These are phyloP conservation scores for Dicyrtoma fusca DNA, from an alignment of 2,888 invertebrate species.

Conservation along the genomic window DNA sequence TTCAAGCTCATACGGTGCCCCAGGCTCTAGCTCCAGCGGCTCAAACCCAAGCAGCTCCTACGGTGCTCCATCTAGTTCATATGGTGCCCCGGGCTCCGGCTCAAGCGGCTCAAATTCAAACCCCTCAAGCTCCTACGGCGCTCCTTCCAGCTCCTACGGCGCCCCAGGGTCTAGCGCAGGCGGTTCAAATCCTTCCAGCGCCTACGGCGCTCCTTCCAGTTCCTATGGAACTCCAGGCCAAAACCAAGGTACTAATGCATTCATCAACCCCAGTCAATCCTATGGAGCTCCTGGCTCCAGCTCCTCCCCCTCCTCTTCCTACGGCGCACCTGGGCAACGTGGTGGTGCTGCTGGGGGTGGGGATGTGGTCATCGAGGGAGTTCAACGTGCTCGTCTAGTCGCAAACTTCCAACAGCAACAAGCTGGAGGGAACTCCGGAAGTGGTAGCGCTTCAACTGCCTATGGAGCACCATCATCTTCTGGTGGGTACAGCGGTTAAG, in stretches of 20 bases:
- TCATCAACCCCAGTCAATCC: conserved; percentile 25
- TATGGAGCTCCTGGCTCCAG: conserved; percentile 57
- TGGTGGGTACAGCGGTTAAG: conserved; percentile 36
- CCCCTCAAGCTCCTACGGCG: conserved; percentile 65
- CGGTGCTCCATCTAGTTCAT: conserved; percentile 71
- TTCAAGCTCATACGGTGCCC: conserved; percentile 70
- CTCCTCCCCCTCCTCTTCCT: neutral
- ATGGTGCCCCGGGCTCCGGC: conserved; percentile 65
- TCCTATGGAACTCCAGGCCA: conserved; percentile 16
- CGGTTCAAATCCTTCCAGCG: conserved; percentile 22
- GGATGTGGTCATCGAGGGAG: conserved; percentile 44
- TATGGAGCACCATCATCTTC: conserved; percentile 22
- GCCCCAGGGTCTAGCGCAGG: conserved; percentile 22
- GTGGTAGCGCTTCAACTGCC: neutral
- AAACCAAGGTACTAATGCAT: conserved; percentile 8
- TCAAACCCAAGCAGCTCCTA: conserved; percentile 67
- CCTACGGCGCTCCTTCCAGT: conserved; percentile 15
- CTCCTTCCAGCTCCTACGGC: conserved; percentile 59
- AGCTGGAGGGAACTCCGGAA: neutral
- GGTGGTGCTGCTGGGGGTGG: neutral
- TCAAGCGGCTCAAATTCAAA: too few species aligned
- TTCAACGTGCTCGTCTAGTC: conserved; percentile 42
- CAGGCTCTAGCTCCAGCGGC: conserved; percentile 58
- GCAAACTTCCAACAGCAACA: conserved; percentile 42
- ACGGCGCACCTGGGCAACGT: conserved; percentile 27